A percentile compares a stretch with the other conserved stretches of the same genome.
phyloP scores from a whole-genome alignment of 2,888 invertebrate species.

The Eucera pruinosa region DNA sequence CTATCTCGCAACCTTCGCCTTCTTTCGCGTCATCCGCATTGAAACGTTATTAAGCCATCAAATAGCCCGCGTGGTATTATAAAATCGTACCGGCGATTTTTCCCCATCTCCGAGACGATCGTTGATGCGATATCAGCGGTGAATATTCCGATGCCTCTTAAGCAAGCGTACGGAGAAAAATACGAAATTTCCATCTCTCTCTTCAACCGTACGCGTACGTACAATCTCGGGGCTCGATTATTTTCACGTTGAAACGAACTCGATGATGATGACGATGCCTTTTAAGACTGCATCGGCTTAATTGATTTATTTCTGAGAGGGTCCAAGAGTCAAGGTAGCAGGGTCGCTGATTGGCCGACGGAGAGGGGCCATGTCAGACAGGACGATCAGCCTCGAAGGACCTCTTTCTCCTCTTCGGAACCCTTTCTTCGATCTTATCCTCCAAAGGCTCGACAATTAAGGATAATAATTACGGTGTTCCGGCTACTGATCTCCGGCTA shows the following conservation, averaged over 20 bases:
- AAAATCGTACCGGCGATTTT: conserved; percentile 37
- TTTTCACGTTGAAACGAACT: conserved; percentile 58
- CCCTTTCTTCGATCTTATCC: conserved; percentile 71
- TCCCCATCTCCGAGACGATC: background rate
- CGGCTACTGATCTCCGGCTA: conserved; percentile 69
- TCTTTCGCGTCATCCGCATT: background rate
- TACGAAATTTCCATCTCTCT: too few relatives aligned
- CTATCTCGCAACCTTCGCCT: conserved; percentile 10
- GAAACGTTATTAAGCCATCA: conserved; percentile 23
- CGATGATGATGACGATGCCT: conserved; percentile 77
- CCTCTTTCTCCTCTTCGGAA: conserved; percentile 53
- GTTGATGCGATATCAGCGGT: conserved; percentile 10
- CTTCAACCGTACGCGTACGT: too few relatives aligned
- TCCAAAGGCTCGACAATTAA: conserved; percentile 70
- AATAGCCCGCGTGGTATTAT: conserved; percentile 9
- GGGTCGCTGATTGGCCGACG: conserved; percentile 50
- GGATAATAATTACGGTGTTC: conserved; percentile 70
- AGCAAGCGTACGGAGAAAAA: background rate
- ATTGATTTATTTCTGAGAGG: conserved; percentile 81
- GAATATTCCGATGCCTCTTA: conserved; percentile 5
- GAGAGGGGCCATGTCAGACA: conserved; percentile 33
- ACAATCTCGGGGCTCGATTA: conserved; percentile 53
- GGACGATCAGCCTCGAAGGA: conserved; percentile 55
- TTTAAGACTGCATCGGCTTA: conserved; percentile 79
- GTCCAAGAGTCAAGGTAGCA: conserved; percentile 58